Conservation (phyloP, 2,113 vertebrate genomes). For the Carassius auratus region DNA sequence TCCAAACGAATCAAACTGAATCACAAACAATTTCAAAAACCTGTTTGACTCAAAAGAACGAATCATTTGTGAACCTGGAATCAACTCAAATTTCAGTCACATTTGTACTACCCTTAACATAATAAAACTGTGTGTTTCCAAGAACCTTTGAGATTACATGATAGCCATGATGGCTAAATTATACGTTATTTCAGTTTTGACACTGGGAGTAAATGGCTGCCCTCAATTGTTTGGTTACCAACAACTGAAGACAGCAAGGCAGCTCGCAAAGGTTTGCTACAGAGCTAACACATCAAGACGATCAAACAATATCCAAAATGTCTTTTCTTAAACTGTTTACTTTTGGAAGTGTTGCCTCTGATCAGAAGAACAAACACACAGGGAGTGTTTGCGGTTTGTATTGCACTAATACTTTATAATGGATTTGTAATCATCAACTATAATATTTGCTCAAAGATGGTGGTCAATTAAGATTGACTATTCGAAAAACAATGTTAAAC, state of each 20-base stretch:
- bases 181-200: neutral
- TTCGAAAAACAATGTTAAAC: neutral
- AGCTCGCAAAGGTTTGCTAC: neutral
- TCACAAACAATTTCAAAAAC: neutral
- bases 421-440: slow-evolving; percentile 6
- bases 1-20: neutral
- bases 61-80: neutral
- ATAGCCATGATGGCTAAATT: no score
- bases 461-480: slow-evolving; percentile 5
- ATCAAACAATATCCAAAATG: neutral
- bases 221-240: neutral
- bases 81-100: neutral
- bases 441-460: slow-evolving; percentile 29
- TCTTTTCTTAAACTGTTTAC: neutral
- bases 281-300: neutral
- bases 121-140: no score
- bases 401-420: slow-evolving; percentile 1
- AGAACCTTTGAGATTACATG: no score
- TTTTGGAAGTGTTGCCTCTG: neutral
- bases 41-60: neutral
- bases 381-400: neutral
- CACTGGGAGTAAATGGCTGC: no score
- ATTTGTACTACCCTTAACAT: neutral
- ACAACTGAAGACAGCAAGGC: neutral
- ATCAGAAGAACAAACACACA: slow-evolving; percentile 12